Percentiles rank a stretch among this genome's conserved stretches.
phyloP scores from a whole-genome alignment of 2,113 vertebrate species.

The Orientallactaga bullata region DNA sequence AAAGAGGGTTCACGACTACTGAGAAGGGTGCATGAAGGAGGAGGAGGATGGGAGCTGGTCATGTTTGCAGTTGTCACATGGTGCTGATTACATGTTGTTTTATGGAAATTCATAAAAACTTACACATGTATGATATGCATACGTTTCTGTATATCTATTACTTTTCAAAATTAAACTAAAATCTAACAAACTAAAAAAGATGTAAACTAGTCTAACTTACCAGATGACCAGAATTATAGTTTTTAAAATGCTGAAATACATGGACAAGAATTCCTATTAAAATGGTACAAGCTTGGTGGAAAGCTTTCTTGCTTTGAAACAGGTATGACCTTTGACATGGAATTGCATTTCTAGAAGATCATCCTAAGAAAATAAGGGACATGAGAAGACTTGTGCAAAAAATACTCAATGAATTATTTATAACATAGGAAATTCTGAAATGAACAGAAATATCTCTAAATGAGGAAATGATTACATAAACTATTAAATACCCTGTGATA shows the following conservation, averaged over 20 bases:
- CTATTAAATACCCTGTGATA: slow-evolving; percentile 6
- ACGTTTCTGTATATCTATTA: background rate
- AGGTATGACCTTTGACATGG: slow-evolving; percentile 23
- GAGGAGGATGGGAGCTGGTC: background rate
- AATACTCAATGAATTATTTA: slow-evolving; percentile 63
- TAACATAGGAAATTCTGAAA: slow-evolving; percentile 32
- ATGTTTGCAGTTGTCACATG: background rate
- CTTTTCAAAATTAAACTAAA: background rate
- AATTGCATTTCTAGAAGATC: slow-evolving; percentile 57
- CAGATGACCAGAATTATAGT: background rate
- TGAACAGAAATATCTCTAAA: slow-evolving; percentile 34
- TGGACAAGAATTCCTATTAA: background rate
- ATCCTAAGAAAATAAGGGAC: slow-evolving; percentile 51
- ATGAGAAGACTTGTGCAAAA: slow-evolving; percentile 31
- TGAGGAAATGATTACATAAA: slow-evolving; percentile 38
- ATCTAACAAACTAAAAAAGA: background rate
- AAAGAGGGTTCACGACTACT: background rate
- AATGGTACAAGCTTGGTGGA: background rate
- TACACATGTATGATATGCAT: background rate
- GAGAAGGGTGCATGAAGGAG: background rate
- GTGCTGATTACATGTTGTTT: background rate
- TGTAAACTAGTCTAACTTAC: background rate
- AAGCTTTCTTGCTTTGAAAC: slow-evolving; percentile 33
- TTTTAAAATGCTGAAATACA: background rate
- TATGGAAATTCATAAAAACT: background rate